A percentile compares a stretch with the other conserved stretches of the same genome.
phyloP scores from a whole-genome alignment of 2,113 vertebrate genomes.

The Gallinago paraguaiae region DNA sequence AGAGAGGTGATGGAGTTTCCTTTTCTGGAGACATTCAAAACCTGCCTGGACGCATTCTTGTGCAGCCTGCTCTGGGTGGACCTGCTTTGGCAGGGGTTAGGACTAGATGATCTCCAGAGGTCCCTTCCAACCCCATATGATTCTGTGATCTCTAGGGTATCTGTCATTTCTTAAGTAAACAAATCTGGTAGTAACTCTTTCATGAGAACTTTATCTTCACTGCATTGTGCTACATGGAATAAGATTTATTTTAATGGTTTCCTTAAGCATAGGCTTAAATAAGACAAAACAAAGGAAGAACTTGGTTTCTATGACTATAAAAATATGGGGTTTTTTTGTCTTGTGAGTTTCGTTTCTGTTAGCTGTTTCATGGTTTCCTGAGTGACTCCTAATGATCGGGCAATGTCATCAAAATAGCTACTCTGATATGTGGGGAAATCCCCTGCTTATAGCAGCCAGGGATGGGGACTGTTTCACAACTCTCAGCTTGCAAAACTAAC shows the following conservation, averaged over 20 bases:
- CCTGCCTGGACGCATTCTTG: too few species aligned
- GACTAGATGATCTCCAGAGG: too few species aligned
- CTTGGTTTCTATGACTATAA: not conserved
- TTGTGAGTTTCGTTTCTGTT: not conserved
- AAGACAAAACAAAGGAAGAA: not conserved
- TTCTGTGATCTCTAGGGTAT: not conserved
- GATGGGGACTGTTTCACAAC: not conserved
- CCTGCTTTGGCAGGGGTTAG: too few species aligned
- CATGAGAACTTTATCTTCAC: not conserved
- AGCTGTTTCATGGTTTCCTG: not conserved
- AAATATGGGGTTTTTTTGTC: not conserved
- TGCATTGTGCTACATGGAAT: not conserved
- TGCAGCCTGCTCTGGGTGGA: too few species aligned
- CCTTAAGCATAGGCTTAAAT: not conserved
- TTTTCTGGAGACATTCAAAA: too few species aligned
- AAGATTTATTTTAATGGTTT: not conserved
- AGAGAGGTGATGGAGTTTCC: too few species aligned
- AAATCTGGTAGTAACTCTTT: not conserved
- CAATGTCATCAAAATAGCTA: not conserved
- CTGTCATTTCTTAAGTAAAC: not conserved
- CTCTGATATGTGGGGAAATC: not conserved
- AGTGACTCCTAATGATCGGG: not conserved
- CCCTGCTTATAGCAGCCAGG: not conserved
- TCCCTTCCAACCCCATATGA: too few species aligned
- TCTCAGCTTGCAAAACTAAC: not conserved